Percentiles rank a stretch among this genome's conserved stretches.
Evolutionary conservation across 2,797 vertebrate genomes (phyloP).

Genomic region (Philypnodon macrostomus): DNA sequence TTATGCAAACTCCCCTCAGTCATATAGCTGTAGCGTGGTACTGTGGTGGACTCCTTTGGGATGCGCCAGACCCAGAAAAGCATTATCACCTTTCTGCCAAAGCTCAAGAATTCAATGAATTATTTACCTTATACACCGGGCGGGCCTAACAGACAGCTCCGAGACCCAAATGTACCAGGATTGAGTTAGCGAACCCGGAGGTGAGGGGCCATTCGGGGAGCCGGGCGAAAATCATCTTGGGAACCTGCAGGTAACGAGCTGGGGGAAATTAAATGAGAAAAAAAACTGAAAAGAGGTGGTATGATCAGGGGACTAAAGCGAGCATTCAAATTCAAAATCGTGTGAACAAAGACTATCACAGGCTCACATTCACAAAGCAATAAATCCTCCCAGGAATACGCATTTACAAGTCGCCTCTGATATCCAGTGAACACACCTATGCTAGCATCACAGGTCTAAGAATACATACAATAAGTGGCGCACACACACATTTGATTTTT

Average conservation of each 20-base stretch:
- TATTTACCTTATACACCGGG: conserved; percentile 71
- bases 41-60: conserved; percentile 24
- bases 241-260: conserved; percentile 54
- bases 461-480: conserved; percentile 36
- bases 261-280: conserved; percentile 68
- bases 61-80: conserved; percentile 57
- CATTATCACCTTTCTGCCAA: conserved; percentile 75
- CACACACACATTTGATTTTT: conserved; percentile 15
- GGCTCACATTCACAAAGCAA: background rate
- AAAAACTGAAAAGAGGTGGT: conserved; percentile 45
- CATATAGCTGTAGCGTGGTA: conserved; percentile 17
- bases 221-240: conserved; percentile 34
- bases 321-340: conserved; percentile 26
- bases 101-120: conserved; percentile 67
- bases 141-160: conserved; percentile 52
- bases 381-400: conserved; percentile 17
- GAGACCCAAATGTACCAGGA: conserved; percentile 38
- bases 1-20: conserved; percentile 46
- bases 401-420: conserved; percentile 13
- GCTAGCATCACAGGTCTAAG: conserved; percentile 24
- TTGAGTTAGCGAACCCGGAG: conserved; percentile 56
- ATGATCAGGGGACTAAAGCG: conserved; percentile 46
- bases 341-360: conserved; percentile 6
- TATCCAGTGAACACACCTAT: conserved; percentile 21
- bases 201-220: conserved; percentile 51